Base-by-base conservation (phyloP, 2,113 vertebrate species). In the Microtus pennsylvanicus region DNA sequence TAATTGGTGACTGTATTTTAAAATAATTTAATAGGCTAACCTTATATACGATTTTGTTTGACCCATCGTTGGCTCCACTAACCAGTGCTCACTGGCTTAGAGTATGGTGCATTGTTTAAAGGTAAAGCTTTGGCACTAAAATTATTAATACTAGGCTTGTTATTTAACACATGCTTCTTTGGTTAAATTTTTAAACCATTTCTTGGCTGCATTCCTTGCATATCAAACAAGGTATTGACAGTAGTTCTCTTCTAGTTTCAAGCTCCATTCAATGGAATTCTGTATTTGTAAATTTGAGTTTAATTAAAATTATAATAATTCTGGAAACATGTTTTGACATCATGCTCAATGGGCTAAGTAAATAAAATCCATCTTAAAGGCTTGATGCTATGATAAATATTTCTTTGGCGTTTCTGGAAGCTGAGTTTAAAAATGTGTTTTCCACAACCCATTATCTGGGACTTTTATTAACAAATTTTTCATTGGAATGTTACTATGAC, bases 401-500 rank as follows among this genome's bases (percentile, higher is more conserved):
- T 80, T 92, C 95, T 97, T 89, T 93, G 86, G 94, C 50, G n/a
- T 94, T 97, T 91, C 77, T 80, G 52, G 55, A 95, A 90, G 74
- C n/a, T 69, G 92, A 89, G 91, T 96, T 91, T 38, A 47, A 94
- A 95, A 94, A 88, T 96, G 33, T 67, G 87, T 95, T 94, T 94
- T 45, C 30, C 5, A 89, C 86, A 94, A 87, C 42, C 81, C 88
- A 72, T 94, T 69, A 95, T 75, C 67, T 87, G 69, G 58, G 76
- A 33, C 58, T 69, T 96, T 89, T 91, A 95, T 95, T 65, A 95
- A 92, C 55, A 97, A 82, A 95, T 95, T 97, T 96, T 96, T 95
- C 96, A 95, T 67, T 72, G 76, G 26, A 78, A 78, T 97, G 86
- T 87, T 96, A 94, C 92, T 21, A 33, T 78, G 92, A 97, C 52